phyloP scores from a whole-genome alignment of 2,797 vertebrate species.

The Jordanella pulchra region DNA sequence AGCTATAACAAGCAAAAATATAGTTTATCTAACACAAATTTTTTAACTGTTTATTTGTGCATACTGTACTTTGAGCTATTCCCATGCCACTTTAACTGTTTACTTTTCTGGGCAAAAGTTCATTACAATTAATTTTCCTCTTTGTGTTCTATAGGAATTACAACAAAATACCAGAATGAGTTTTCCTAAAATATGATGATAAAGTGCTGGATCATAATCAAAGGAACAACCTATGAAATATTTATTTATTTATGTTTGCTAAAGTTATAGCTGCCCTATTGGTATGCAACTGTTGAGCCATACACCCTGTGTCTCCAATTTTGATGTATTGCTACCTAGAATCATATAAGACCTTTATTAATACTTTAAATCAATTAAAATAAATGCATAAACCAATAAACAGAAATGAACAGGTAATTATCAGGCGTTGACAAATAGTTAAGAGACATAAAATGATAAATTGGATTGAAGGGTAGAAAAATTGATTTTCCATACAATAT shows the following conservation, averaged over 20 bases:
- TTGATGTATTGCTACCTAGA: too few relatives aligned
- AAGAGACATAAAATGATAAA: too few relatives aligned
- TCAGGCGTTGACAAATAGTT: not conserved
- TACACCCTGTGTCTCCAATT: not conserved
- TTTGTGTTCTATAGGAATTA: not conserved
- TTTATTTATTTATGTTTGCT: not conserved
- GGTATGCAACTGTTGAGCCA: not conserved
- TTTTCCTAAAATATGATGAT: not conserved
- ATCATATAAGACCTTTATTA: not conserved
- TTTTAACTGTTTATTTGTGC: constrained; percentile 1
- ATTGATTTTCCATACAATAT: not conserved
- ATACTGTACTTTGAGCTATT: not conserved
- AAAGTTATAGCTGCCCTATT: not conserved
- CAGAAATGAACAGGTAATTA: not conserved
- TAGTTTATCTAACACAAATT: constrained; percentile 42
- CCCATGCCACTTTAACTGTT: not conserved
- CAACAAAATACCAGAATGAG: not conserved
- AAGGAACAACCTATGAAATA: not conserved
- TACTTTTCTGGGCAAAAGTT: not conserved
- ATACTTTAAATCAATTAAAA: not conserved
- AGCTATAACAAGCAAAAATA: constrained; percentile 53
- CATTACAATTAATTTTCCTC: not conserved
- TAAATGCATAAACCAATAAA: not conserved
- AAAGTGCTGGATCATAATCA: not conserved
- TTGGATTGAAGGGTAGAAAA: too few relatives aligned